Evolutionary conservation across 2,888 invertebrate genomes (phyloP), one percentile per base, ranked within the genome.

Genomic region (Nysson spinosus): DNA sequence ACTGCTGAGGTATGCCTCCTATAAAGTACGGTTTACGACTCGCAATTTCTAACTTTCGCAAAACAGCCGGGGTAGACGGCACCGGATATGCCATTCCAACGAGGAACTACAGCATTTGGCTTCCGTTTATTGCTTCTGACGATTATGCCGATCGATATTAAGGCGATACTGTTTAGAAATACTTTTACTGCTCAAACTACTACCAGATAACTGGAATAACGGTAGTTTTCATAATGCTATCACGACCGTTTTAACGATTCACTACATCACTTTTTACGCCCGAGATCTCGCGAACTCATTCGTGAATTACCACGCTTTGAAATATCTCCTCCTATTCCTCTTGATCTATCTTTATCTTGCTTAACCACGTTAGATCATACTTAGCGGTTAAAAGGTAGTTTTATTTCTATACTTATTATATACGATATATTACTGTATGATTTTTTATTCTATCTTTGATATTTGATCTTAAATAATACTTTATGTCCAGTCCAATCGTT

Each of bases 11-110:
- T 68, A 68, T 69, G 68, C 65, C 70, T 57, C 66, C 73, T 75
- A 81, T 83, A 83, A 83, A 83, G 76, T 73, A 78, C 75, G 68
- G 73, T 84, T 83, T 79, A 81, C 78, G 79, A 78, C 72, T 75
- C 65, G 75, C 82, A 81, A 84, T 83, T 84, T 81, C 76, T 37
- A 82, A 84, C 74, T 83, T 82, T 72, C 72, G 64, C 69, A 77
- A 81, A 78, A 81, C 63, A 47, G 49, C 19, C 42, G 14, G 9
- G n/a, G 49, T 39, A 19, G 37, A 34, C 34, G 34, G 14, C 34
- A 4, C 34, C 12, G 14, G 1, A 4, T 6, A 2, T n/a, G 30
- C 30, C 30, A n/a, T 4, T 30, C n/a, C 7, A 30, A 4, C 30
- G 30, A 34, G 34, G 16, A 14, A 3, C 16, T 34, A 34, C 34